Evolutionary conservation across 2,797 vertebrate species (phyloP).

Genomic region (Rhynchotus rufescens): DNA sequence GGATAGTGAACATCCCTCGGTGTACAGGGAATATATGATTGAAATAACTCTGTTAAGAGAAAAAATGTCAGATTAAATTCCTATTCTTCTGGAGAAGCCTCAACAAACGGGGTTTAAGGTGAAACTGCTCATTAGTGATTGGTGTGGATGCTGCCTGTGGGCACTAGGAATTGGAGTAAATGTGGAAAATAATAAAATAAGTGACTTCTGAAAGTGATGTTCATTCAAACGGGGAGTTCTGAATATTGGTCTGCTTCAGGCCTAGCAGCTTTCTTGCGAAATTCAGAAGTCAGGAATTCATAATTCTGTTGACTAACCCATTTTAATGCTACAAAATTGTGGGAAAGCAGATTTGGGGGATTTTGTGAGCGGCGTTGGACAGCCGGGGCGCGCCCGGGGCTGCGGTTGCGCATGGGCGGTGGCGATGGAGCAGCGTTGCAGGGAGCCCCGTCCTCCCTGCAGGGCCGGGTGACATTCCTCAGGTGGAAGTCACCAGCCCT

Average conservation of each 20-base stretch:
- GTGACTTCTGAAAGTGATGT: not conserved
- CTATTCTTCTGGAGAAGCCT: not conserved
- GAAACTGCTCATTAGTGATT: not conserved
- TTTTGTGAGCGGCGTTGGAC: no score
- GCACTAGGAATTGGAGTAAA: not conserved
- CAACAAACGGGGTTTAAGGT: not conserved
- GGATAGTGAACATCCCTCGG: not conserved
- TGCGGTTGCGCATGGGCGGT: no score
- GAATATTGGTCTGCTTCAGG: not conserved
- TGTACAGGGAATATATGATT: not conserved
- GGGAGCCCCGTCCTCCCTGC: not conserved
- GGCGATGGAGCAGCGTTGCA: not conserved
- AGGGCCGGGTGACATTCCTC: not conserved
- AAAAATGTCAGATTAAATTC: not conserved
- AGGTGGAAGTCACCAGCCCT: not conserved
- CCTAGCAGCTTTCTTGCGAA: not conserved
- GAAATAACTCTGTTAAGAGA: not conserved
- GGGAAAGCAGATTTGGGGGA: not conserved
- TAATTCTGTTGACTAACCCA: not conserved
- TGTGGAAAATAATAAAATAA: not conserved
- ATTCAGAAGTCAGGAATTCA: no score
- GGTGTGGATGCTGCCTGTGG: not conserved
- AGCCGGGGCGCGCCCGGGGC: no score
- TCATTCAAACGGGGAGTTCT: not conserved
- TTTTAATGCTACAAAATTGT: fast-evolving